Evolutionary conservation across 2,113 vertebrate species (phyloP), one percentile per base, ranked within the genome.

Genomic region (Axis porcinus): DNA sequence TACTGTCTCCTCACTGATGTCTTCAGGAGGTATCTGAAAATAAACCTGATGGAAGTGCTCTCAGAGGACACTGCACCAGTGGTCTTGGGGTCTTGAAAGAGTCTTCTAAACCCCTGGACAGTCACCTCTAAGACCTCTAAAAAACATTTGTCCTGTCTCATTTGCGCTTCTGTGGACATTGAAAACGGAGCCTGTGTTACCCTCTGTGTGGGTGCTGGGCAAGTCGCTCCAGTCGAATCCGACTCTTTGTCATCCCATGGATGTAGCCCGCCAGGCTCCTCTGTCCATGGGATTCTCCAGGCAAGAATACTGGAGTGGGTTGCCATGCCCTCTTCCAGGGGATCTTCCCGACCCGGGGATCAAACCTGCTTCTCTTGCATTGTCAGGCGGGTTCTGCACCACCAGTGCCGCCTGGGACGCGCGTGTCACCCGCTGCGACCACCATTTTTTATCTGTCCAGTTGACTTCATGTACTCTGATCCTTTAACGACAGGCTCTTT

Each of bases 401-500:
- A 14, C 40, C 43, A 27, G 23, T 14, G 40, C 40, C 70, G 14
- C 12, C 70, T 27, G 70, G 40, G 40, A 43, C 3, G 12, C 70
- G 14, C 3, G 6, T 7, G 5, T 58, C 57, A 50, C 47, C 64
- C 5, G 50, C 7, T 25, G 19, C 7, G 43, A 16, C 43, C 86
- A 78, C 21, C 15, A 25, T 47, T 84, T 82, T 92, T 88, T 16
- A 36, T 83, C 58, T 90, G 62, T 62, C 13, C 90, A 5, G 14
- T n/a, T 87, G 25, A 45, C 3, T 19, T 60, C 50, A 70, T 27
- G 40, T 25, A 36, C 28, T 83, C 60, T 27, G 47, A 94, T 4
- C 78, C 50, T 91, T 97, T 64, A 85, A 81, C 9, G 33, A 86
- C 8, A 82, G 15, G 16, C 5, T 43, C 83, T 92, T 86, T 67